A percentile compares a stretch with the other conserved stretches of the same genome.
Evolutionary conservation across 2,797 vertebrate species (phyloP).

Genomic region (Harpagifer antarcticus): DNA sequence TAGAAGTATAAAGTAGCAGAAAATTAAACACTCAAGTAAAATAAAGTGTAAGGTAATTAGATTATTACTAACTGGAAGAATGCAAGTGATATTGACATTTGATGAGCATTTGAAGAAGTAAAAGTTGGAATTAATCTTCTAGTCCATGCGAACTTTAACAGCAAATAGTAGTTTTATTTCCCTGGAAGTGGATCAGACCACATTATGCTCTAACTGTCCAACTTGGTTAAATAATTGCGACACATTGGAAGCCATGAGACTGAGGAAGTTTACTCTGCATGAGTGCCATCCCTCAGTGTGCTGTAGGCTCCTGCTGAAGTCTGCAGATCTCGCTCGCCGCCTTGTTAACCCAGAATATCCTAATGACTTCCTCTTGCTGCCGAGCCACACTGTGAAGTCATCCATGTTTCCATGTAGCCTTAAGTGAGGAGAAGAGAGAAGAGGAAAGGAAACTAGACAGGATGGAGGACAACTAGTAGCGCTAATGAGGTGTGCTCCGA

Average conservation of each 20-base stretch:
- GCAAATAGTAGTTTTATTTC: conserved; percentile 45
- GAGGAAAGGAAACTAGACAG: conserved; percentile 42
- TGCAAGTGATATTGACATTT: not conserved
- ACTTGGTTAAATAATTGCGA: conserved; percentile 54
- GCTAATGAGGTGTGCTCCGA: conserved; percentile 57
- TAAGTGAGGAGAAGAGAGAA: conserved; percentile 50
- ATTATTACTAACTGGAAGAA: conserved; percentile 3
- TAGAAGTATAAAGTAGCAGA: not conserved
- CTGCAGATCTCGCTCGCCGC: conserved; percentile 77
- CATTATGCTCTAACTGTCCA: conserved; percentile 61
- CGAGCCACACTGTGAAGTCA: conserved; percentile 77
- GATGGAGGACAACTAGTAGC: conserved; percentile 32
- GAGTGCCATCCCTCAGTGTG: conserved; percentile 76
- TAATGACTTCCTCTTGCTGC: conserved; percentile 78
- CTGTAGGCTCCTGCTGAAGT: conserved; percentile 76
- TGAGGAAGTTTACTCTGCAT: conserved; percentile 79
- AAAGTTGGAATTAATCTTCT: conserved; percentile 21
- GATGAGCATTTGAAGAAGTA: not conserved
- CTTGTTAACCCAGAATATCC: conserved; percentile 82
- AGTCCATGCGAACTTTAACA: conserved; percentile 12
- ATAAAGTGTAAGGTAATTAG: not conserved
- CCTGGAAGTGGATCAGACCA: conserved; percentile 52
- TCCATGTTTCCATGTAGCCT: conserved; percentile 78
- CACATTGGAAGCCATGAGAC: conserved; percentile 60
- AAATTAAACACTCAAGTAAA: not conserved